A percentile compares a stretch with the other conserved stretches of the same genome.
phyloP scores from a whole-genome alignment of 2,113 vertebrate genomes.

The Cololabis saira region DNA sequence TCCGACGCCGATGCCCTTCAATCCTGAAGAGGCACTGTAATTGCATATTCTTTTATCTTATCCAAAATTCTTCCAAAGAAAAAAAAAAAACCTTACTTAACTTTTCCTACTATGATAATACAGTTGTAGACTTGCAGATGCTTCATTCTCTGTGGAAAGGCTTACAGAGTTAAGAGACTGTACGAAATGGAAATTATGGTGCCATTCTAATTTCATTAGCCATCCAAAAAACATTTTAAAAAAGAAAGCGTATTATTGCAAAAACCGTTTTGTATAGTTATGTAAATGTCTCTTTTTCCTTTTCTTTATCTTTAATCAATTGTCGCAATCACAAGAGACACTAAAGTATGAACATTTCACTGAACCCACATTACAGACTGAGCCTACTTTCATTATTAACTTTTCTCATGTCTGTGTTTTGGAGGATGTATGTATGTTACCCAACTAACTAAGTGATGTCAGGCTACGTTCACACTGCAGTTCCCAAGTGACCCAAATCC shows the following conservation, averaged over 20 bases:
- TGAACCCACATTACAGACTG: background rate
- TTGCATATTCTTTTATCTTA: slow-evolving; percentile 38
- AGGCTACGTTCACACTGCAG: too few relatives aligned
- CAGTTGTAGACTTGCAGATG: background rate
- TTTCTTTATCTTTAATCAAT: background rate
- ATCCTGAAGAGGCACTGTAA: slow-evolving; percentile 38
- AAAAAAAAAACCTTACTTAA: background rate
- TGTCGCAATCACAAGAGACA: too few relatives aligned
- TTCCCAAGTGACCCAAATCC: too few relatives aligned
- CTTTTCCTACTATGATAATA: slow-evolving; percentile 15
- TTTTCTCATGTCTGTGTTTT: background rate
- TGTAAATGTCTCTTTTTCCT: background rate
- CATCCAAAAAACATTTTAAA: background rate
- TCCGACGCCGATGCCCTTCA: slow-evolving; percentile 9
- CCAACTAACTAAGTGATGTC: background rate
- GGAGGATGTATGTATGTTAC: background rate
- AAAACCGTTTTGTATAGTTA: background rate
- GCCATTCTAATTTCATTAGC: background rate
- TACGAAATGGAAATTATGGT: background rate
- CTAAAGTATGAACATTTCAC: background rate
- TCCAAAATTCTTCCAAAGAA: slow-evolving; percentile 30
- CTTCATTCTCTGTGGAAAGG: slow-evolving; percentile 21
- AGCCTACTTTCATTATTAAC: background rate
- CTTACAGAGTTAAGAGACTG: slow-evolving; percentile 3
- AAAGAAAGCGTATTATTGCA: background rate